A percentile compares a stretch with the other conserved stretches of the same genome.
Conservation (phyloP, 2,113 vertebrate species). For the Numenius arquata region DNA sequence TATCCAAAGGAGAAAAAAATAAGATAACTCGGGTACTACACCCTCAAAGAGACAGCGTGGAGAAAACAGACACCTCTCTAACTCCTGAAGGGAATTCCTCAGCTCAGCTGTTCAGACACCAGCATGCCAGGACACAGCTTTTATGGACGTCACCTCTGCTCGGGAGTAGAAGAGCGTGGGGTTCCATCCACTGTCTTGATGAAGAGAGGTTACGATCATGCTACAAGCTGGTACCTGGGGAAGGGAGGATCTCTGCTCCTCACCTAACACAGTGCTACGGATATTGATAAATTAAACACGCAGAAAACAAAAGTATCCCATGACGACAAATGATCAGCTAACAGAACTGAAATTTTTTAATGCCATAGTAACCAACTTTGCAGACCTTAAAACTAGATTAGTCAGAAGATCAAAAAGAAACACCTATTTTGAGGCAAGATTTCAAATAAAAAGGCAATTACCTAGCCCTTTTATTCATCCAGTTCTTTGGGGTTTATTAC, state of each 20-base stretch:
- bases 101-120: background rate
- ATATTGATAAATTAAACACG: background rate
- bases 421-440: background rate
- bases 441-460: slow-evolving; percentile 11
- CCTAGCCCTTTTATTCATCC: background rate
- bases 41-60: background rate
- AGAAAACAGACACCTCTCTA: background rate
- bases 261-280: background rate
- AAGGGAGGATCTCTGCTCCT: background rate
- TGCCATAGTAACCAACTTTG: slow-evolving; percentile 10
- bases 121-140: background rate
- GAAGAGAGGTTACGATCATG: background rate
- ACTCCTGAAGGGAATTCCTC: background rate
- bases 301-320: background rate
- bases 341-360: background rate
- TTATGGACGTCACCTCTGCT: background rate
- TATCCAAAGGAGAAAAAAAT: background rate
- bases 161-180: background rate
- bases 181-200: background rate
- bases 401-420: background rate
- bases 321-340: background rate
- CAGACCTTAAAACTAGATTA: background rate
- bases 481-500: background rate
- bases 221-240: background rate
- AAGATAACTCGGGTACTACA: background rate